phyloP scores from a whole-genome alignment of 2,113 vertebrate species.

The Muscicapa adusta region DNA sequence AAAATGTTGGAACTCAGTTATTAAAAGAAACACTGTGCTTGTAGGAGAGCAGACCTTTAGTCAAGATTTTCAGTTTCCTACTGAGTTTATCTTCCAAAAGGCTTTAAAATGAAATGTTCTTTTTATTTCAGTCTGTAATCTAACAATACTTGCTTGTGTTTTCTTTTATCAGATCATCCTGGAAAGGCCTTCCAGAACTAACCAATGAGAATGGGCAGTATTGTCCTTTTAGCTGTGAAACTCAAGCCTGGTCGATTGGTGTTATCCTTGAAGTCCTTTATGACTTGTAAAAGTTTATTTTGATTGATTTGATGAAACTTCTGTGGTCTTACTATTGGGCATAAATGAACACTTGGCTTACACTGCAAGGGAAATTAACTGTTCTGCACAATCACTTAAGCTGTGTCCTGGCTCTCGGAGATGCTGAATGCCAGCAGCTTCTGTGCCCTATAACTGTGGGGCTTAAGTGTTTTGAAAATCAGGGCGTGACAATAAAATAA shows the following conservation, averaged over 20 bases:
- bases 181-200: conserved; percentile 96
- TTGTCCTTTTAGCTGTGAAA: conserved; percentile 96
- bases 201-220: conserved; percentile 93
- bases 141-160: not conserved
- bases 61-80: not conserved
- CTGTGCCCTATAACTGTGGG: not conserved
- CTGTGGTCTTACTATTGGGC: conserved; percentile 20
- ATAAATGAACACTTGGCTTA: conserved; percentile 16
- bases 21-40: not conserved
- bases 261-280: conserved; percentile 87
- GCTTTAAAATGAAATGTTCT: not conserved
- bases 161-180: conserved; percentile 81
- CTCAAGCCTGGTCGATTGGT: conserved; percentile 92
- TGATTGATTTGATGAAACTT: not conserved
- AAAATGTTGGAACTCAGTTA: not conserved
- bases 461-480: not conserved
- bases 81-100: not conserved
- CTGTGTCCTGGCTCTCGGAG: not conserved
- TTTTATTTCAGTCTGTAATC: not conserved
- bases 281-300: conserved; percentile 72
- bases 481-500: not conserved
- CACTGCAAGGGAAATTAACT: conserved; percentile 4
- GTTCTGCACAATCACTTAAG: not conserved
- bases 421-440: not conserved
- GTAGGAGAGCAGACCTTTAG: not conserved